Conservation (phyloP, 2,888 invertebrate genomes). For the Drosophila pegasa region DNA sequence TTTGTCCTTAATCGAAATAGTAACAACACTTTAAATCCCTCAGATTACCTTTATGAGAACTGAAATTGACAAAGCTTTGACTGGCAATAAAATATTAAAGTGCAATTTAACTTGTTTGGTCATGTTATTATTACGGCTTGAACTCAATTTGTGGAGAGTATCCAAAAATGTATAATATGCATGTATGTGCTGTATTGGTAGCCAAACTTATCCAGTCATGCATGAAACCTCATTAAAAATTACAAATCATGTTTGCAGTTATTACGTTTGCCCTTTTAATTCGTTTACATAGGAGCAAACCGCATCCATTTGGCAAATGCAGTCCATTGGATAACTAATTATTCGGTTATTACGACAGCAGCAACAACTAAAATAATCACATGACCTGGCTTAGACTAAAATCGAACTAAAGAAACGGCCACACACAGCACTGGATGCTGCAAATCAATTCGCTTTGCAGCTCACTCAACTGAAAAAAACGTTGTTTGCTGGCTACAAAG, state of each 20-base stretch:
- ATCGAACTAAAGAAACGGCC: conserved; percentile 39
- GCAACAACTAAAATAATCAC: conserved; percentile 36
- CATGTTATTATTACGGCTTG: background rate
- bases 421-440: conserved; percentile 1
- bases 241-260: conserved; percentile 18
- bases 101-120: too few species aligned
- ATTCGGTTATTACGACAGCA: conserved; percentile 4
- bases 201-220: background rate
- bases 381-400: conserved; percentile 40
- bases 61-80: too few species aligned
- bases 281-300: background rate
- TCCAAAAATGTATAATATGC: background rate
- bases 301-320: conserved; percentile 35
- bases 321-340: conserved; percentile 34
- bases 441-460: background rate
- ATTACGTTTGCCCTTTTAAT: conserved; percentile 1
- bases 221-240: conserved; percentile 5
- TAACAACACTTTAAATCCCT: too few species aligned
- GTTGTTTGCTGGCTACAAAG: conserved; percentile 5
- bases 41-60: too few species aligned
- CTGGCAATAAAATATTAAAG: too few species aligned
- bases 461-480: background rate
- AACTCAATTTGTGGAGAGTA: background rate
- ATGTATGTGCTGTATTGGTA: background rate
- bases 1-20: too few species aligned